A percentile compares a stretch with the other conserved stretches of the same genome.
phyloP scores from a whole-genome alignment of 2,888 invertebrate genomes.

The Heterodera filipjevi region DNA sequence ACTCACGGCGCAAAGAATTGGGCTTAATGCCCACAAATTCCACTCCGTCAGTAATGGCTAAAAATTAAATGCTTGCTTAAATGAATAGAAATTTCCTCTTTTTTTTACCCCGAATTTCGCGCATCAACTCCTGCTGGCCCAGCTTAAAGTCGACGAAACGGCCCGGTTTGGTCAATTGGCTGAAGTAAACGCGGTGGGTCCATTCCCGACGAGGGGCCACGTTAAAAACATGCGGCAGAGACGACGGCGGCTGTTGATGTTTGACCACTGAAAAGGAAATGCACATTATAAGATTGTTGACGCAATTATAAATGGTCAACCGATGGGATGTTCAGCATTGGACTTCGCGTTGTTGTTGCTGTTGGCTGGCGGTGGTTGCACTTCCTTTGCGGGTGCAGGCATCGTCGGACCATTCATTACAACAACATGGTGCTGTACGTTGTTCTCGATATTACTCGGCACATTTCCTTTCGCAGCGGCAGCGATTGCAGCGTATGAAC shows the following conservation, averaged over 20 bases:
- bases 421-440: background rate
- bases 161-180: conserved; percentile 18
- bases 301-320: background rate
- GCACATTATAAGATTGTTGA: too few relatives aligned
- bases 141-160: conserved; percentile 15
- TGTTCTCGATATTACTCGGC: background rate
- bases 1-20: conserved; percentile 22
- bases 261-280: conserved; percentile 1
- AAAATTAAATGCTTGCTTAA: background rate
- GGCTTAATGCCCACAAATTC: conserved; percentile 28
- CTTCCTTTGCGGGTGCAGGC: background rate
- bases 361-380: background rate
- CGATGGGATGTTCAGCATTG: background rate
- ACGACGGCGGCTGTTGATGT: conserved; percentile 2
- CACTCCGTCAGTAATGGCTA: conserved; percentile 21
- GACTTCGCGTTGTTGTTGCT: conserved; percentile 1
- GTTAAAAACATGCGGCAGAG: background rate
- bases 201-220: conserved; percentile 25
- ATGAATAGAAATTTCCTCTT: background rate
- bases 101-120: conserved; percentile 15
- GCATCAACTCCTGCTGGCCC: conserved; percentile 25
- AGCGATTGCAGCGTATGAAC: conserved; percentile 17
- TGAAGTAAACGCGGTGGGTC: conserved; percentile 24
- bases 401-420: background rate
- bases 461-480: background rate